Evolutionary conservation across 2,113 vertebrate species (phyloP).

Genomic region (Amphiprion ocellaris): DNA sequence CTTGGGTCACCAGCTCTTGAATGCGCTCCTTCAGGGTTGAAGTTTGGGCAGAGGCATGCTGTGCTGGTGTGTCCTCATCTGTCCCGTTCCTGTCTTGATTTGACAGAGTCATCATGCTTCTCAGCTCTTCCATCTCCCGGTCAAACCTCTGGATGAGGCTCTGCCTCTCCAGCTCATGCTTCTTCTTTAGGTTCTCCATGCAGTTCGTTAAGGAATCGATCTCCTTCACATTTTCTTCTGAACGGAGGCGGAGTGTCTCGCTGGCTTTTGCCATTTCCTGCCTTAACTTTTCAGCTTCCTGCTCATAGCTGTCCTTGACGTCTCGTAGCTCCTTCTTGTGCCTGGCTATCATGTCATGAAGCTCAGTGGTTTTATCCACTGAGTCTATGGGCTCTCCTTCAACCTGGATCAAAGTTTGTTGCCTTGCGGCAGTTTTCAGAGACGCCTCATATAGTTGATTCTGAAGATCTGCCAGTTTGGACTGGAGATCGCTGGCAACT

Average conservation of each 20-base stretch:
- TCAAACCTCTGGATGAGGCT: constrained; percentile 73
- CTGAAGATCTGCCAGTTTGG: constrained; percentile 69
- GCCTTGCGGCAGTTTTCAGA: constrained; percentile 27
- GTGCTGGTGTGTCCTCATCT: background rate
- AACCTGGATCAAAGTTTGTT: constrained; percentile 65
- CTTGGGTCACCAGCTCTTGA: constrained; percentile 80
- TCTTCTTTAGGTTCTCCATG: constrained; percentile 84
- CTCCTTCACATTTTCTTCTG: constrained; percentile 83
- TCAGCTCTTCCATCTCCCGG: constrained; percentile 80
- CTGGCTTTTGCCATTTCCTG: constrained; percentile 68
- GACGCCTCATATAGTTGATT: constrained; percentile 36
- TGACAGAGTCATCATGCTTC: constrained; percentile 44
- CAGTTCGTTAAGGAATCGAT: constrained; percentile 78
- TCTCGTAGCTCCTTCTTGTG: constrained; percentile 82
- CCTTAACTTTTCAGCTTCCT: constrained; percentile 77
- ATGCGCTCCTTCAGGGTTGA: constrained; percentile 78
- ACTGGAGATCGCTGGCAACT: constrained; percentile 64
- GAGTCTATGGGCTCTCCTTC: constrained; percentile 80
- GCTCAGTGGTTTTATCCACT: constrained; percentile 75
- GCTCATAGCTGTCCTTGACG: constrained; percentile 78
- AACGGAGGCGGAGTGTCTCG: constrained; percentile 72
- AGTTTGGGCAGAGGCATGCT: background rate
- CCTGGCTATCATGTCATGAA: constrained; percentile 77
- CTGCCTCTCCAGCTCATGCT: constrained; percentile 77
- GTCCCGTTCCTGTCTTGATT: constrained; percentile 2